These are phyloP conservation scores for Eidolon helvum DNA, from an alignment of 2,113 vertebrate species.

Conservation along the genomic window DNA sequence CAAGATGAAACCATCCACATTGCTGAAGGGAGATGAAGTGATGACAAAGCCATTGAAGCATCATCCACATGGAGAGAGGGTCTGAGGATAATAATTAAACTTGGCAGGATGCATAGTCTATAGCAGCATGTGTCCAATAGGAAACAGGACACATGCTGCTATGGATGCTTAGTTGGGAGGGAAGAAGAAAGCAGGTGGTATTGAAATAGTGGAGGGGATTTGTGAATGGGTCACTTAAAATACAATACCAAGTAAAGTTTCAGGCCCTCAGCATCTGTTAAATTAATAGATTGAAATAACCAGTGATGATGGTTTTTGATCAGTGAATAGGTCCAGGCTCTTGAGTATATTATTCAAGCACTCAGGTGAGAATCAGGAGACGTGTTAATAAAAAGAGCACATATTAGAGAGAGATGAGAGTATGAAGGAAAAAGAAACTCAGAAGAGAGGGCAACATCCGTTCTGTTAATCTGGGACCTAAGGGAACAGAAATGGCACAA, in stretches of 20 bases:
- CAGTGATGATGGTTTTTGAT: background rate
- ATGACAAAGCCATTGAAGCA: background rate
- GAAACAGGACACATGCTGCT: background rate
- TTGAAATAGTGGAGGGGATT: background rate
- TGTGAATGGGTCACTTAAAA: background rate
- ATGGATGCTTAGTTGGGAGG: background rate
- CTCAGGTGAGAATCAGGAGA: background rate
- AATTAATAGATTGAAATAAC: background rate
- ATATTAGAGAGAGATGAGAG: background rate
- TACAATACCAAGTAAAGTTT: background rate
- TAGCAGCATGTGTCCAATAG: background rate
- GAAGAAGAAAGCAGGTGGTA: background rate
- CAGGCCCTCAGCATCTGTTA: background rate
- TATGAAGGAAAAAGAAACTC: background rate
- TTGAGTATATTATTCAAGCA: background rate
- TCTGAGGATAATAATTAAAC: background rate
- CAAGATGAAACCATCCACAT: background rate
- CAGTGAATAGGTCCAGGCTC: background rate
- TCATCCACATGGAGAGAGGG: background rate
- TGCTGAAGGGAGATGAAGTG: background rate
- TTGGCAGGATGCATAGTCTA: background rate
- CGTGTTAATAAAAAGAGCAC: background rate
- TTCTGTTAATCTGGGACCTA: conserved; percentile 7
- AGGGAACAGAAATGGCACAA: conserved; percentile 25
- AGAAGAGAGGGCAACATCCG: background rate